These are phyloP conservation scores for Habrosyne pyritoides DNA, from an alignment of 2,888 invertebrate genomes.

Conservation along the genomic window DNA sequence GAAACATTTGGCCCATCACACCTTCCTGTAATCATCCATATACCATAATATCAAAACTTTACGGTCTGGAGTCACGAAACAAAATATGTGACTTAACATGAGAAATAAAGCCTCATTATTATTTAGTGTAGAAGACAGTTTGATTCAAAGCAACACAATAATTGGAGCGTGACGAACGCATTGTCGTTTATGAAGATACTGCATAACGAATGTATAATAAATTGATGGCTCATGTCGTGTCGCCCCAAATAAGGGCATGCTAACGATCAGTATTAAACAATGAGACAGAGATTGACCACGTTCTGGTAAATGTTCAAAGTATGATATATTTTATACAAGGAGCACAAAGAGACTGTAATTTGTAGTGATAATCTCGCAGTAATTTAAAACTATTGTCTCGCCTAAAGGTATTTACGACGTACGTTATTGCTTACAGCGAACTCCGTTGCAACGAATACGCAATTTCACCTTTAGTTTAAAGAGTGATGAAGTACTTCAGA, in stretches of 20 bases:
- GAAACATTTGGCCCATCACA: constrained; percentile 12
- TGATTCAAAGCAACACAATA: constrained; percentile 34
- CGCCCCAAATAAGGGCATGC: constrained; percentile 27
- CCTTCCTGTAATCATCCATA: constrained; percentile 44
- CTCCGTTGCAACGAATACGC: background rate
- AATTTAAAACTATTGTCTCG: constrained; percentile 44
- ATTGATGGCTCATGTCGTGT: constrained; percentile 40
- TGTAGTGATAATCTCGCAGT: constrained; percentile 20
- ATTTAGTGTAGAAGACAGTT: constrained; percentile 37
- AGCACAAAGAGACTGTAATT: constrained; percentile 11
- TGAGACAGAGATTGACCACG: background rate
- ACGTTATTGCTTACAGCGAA: constrained; percentile 30
- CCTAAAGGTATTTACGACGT: constrained; percentile 34
- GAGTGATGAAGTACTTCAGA: too few species aligned
- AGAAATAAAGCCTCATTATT: constrained; percentile 23
- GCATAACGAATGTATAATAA: constrained; percentile 51
- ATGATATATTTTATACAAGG: background rate
- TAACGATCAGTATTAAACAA: constrained; percentile 8
- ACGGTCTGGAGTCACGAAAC: constrained; percentile 30
- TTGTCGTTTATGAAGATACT: constrained; percentile 37
- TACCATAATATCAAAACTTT: constrained; percentile 30
- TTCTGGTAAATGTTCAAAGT: background rate
- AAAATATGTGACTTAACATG: background rate
- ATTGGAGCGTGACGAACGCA: constrained; percentile 45
- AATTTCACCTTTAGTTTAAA: background rate